These are phyloP conservation scores for Drosophila arizonae DNA, from an alignment of 1,140 invertebrate genomes.

Conservation along the genomic window DNA sequence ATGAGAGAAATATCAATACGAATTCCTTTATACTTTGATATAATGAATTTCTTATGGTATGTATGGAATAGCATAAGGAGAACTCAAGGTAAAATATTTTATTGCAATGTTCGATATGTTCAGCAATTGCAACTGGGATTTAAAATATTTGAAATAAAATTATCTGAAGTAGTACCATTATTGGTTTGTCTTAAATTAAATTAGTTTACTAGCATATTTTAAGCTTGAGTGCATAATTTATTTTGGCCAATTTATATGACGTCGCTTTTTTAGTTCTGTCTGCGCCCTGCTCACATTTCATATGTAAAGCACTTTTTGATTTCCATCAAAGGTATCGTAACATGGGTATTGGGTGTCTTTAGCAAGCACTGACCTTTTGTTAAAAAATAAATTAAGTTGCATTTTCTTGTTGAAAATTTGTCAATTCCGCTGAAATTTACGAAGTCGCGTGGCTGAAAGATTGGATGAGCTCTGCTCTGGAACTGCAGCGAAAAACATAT, in stretches of 20 bases:
- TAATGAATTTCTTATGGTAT: too few species aligned
- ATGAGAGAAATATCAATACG: too few species aligned
- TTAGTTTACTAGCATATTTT: too few species aligned
- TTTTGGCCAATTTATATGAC: background rate
- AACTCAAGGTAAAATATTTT: too few species aligned
- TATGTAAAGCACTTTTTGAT: slow-evolving; percentile 14
- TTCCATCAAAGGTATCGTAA: background rate
- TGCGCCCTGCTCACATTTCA: slow-evolving; percentile 23
- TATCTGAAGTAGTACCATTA: too few species aligned
- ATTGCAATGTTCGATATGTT: too few species aligned
- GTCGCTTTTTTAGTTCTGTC: background rate
- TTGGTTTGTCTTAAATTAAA: too few species aligned
- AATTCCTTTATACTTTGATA: too few species aligned
- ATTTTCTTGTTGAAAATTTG: slow-evolving; percentile 1
- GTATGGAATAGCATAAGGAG: too few species aligned
- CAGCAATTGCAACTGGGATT: too few species aligned
- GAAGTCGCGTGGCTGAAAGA: slow-evolving; percentile 58
- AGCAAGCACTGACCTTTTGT: slow-evolving; percentile 44
- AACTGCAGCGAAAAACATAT: slow-evolving; percentile 9
- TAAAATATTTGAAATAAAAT: too few species aligned
- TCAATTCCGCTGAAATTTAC: slow-evolving; percentile 47
- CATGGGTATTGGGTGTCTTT: slow-evolving; percentile 7
- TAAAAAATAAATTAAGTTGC: slow-evolving; percentile 27
- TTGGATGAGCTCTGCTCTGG: slow-evolving; percentile 3
- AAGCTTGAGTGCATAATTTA: slow-evolving; percentile 3